These are phyloP conservation scores for Acomys russatus DNA, from an alignment of 2,797 vertebrate genomes.

Conservation along the genomic window DNA sequence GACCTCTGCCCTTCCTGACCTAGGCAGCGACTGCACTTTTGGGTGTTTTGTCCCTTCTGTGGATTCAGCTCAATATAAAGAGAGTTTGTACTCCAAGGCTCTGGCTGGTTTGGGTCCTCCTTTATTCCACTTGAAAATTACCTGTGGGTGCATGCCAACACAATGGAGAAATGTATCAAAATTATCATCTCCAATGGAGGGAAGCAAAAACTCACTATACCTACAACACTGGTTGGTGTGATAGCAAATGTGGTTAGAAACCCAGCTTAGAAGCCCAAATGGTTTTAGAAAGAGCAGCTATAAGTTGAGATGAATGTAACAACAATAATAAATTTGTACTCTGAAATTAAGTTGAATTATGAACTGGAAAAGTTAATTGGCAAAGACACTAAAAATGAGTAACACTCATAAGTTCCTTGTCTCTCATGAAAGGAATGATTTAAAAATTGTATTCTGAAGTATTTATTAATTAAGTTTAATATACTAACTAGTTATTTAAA, in stretches of 20 bases:
- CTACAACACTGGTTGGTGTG: not conserved
- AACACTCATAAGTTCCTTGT: not conserved
- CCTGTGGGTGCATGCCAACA: not conserved
- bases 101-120: not conserved
- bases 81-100: not conserved
- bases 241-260: not conserved
- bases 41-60: rapidly evolving
- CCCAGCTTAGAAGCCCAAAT: not conserved
- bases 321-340: not conserved
- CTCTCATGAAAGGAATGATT: not conserved
- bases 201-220: not conserved
- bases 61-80: not conserved
- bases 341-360: not conserved
- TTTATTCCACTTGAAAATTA: not conserved
- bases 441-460: not conserved
- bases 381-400: not conserved
- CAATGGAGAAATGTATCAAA: not conserved
- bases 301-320: not conserved
- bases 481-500: not conserved
- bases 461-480: not conserved
- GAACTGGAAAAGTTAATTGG: not conserved
- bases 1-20: not conserved
- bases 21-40: too few relatives aligned
- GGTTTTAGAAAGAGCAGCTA: not conserved
- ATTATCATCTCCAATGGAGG: too few relatives aligned